Evolutionary conservation across 2,113 vertebrate genomes (phyloP), one percentile per base, ranked within the genome.

Genomic region (Stercorarius parasiticus): DNA sequence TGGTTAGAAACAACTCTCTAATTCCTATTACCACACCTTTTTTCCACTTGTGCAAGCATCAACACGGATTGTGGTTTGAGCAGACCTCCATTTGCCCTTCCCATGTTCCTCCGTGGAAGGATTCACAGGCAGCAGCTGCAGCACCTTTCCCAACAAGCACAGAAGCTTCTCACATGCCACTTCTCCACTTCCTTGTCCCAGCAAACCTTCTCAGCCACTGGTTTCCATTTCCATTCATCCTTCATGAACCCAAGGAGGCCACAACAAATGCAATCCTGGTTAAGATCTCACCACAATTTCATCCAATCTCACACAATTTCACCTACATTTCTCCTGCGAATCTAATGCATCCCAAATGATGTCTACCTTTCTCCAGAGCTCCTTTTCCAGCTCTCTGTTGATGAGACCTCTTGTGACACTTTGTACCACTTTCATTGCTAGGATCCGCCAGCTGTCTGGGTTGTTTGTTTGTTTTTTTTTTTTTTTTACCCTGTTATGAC

Each of bases 101-200:
- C 43, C 3, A 0, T 25, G 50, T 26, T 70, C 58, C 27, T 26
- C n/a, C 5, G 1, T 3, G 6, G 7, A 32, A 45, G 77, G 40
- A 72, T 23, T 43, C 36, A 9, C 30, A 52, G 15, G 52, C 40
- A 91, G 50, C 67, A 50, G 53, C 53, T 64, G 5, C 4, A 47
- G 9, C 11, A 45, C 12, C 36, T 56, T 71, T 38, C 45, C 59
- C 26, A 34, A 30, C 42, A 82, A 42, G 27, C 38, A 53, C 14
- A 10, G 6, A 67, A 84, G 76, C 59, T 84, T 9, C 64, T 50
- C 36, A 1, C 4, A 4, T 16, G 27, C 49, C 14, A 26, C 32
- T 26, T 1, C 2, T 49, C 1, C 1, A 22, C 45, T 10, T 23
- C 15, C 11, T 38, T 49, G 17, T 7, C 70, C 40, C 71, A 90